Conservation (phyloP, 2,113 vertebrate species). For the Cinclus mexicanus region DNA sequence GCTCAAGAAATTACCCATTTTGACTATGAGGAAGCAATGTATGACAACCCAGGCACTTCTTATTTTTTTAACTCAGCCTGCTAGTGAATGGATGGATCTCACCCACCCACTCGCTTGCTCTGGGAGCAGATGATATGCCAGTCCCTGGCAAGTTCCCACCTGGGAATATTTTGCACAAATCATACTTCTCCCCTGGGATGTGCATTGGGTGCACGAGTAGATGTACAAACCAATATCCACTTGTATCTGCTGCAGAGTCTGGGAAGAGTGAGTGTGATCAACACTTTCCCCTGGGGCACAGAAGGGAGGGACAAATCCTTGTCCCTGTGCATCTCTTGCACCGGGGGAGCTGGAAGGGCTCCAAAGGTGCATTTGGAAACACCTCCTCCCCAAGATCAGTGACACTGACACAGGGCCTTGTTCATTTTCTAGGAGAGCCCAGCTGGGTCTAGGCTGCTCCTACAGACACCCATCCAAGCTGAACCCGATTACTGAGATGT, state of each 20-base stretch:
- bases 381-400: accelerated
- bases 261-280: accelerated
- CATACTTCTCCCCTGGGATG: not conserved
- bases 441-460: not conserved
- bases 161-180: not conserved
- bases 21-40: not conserved
- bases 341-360: not conserved
- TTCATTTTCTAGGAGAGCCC: not conserved
- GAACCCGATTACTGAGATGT: not conserved
- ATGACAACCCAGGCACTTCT: not conserved
- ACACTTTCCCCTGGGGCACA: accelerated
- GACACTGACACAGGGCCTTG: not conserved
- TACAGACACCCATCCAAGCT: not conserved
- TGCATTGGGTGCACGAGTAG: not conserved
- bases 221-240: not conserved
- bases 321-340: not conserved
- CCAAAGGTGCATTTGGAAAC: not conserved
- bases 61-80: not conserved
- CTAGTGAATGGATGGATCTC: not conserved
- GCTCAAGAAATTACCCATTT: not conserved
- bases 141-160: not conserved
- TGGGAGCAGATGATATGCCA: not conserved
- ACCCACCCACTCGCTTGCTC: not conserved
- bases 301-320: not conserved
- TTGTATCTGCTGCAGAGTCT: not conserved